Percentiles rank a stretch among this genome's conserved stretches.
These are phyloP conservation scores for Enteromius trimaculatus DNA, from an alignment of 2,797 vertebrate genomes.

Conservation along the genomic window DNA sequence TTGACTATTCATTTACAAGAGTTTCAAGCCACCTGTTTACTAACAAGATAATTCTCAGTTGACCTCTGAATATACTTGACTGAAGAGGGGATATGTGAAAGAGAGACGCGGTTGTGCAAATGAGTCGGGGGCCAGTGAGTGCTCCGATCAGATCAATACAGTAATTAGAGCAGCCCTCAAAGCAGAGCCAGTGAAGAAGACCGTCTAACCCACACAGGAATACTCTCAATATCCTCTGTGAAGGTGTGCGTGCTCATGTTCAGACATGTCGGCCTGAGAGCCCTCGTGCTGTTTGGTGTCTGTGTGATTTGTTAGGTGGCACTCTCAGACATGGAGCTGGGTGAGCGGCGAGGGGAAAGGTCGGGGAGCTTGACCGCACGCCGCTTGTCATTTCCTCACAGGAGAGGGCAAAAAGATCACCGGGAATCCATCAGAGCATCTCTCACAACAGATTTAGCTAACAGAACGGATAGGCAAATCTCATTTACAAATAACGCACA, in stretches of 20 bases:
- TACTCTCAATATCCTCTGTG: conserved; percentile 35
- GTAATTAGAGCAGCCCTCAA: conserved; percentile 52
- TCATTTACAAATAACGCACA: conserved; percentile 34
- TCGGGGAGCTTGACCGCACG: conserved; percentile 5
- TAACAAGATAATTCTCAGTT: conserved; percentile 5
- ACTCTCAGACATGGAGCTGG: conserved; percentile 26
- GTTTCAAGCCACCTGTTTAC: conserved; percentile 7
- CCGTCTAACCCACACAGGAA: conserved; percentile 35
- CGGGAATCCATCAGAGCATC: neutral
- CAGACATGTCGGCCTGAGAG: conserved; percentile 46
- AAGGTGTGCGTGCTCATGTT: conserved; percentile 49
- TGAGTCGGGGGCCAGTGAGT: conserved; percentile 19
- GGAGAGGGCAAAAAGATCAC: neutral
- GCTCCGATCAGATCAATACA: conserved; percentile 53
- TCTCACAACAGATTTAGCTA: conserved; percentile 13
- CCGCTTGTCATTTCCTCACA: conserved; percentile 8
- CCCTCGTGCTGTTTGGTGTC: conserved; percentile 30
- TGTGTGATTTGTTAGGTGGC: conserved; percentile 46
- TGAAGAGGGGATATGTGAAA: conserved; percentile 11
- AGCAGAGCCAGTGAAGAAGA: conserved; percentile 23
- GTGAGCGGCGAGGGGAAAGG: conserved; percentile 41
- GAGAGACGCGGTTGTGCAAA: neutral
- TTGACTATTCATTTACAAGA: neutral
- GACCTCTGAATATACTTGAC: conserved; percentile 27
- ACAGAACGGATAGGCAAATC: conserved; percentile 24